Evolutionary conservation across 37 sponge, comb jelly and placozoan species (phyloP).

Genomic region (Bolinopsis microptera): DNA sequence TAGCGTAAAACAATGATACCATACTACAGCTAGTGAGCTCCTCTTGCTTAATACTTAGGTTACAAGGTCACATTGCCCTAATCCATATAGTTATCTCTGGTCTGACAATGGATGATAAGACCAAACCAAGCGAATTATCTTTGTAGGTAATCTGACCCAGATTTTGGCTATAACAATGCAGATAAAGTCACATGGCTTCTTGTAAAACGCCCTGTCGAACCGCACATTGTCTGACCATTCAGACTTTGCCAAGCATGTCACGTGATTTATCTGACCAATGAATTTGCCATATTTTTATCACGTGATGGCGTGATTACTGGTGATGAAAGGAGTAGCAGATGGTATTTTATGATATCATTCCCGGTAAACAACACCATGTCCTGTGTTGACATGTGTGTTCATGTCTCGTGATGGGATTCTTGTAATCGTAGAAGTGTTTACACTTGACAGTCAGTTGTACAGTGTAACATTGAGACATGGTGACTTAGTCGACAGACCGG

Average conservation of each 20-base stretch:
- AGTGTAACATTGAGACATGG: too few species aligned
- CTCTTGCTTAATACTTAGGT: not conserved
- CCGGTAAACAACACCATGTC: not conserved
- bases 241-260: not conserved
- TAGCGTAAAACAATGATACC: too few species aligned
- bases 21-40: not conserved
- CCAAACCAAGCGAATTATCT: not conserved
- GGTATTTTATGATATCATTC: not conserved
- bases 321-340: not conserved
- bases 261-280: not conserved
- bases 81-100: not conserved
- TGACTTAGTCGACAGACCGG: too few species aligned
- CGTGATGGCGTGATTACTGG: not conserved
- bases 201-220: not conserved
- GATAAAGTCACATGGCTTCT: not conserved
- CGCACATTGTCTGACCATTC: not conserved
- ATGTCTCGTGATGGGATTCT: not conserved
- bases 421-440: not conserved
- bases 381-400: not conserved
- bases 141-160: not conserved
- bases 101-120: too few species aligned
- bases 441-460: too few species aligned
- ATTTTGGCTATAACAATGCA: not conserved
- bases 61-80: not conserved
- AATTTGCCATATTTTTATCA: too few species aligned